phyloP scores from a whole-genome alignment of 2,113 vertebrate species.

The Halcyon senegalensis region DNA sequence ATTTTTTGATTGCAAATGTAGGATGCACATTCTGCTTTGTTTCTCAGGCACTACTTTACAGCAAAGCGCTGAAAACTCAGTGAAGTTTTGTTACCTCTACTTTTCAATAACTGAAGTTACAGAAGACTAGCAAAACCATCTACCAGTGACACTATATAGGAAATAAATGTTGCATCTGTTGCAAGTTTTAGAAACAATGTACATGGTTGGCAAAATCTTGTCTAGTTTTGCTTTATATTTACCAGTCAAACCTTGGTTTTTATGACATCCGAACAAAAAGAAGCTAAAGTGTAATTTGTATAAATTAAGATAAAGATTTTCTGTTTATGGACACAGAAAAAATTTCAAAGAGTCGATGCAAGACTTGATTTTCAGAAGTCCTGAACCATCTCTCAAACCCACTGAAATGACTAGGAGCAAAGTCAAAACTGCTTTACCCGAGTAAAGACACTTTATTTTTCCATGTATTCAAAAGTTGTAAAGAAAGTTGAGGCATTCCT shows the following conservation, averaged over 20 bases:
- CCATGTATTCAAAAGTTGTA: not conserved
- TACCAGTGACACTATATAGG: not conserved
- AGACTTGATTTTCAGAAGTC: not conserved
- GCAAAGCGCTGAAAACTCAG: not conserved
- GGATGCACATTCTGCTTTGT: not conserved
- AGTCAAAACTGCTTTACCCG: not conserved
- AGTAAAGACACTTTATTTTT: not conserved
- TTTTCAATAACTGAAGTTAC: not conserved
- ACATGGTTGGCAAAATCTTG: not conserved
- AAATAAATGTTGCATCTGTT: not conserved
- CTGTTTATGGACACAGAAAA: not conserved
- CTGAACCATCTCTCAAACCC: rapidly evolving
- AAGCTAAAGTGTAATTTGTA: not conserved
- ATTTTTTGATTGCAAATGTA: not conserved
- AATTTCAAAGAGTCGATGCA: not conserved
- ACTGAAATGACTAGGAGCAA: not conserved
- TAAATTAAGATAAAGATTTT: not conserved
- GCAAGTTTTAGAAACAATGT: not conserved
- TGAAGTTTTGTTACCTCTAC: not conserved
- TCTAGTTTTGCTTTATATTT: not conserved
- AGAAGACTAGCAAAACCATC: not conserved
- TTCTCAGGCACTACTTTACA: not conserved
- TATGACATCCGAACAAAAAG: not conserved
- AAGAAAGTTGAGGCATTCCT: not conserved
- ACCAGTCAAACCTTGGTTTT: not conserved